Conservation (phyloP, 2,113 vertebrate genomes). For the Ornithorhynchus anatinus region DNA sequence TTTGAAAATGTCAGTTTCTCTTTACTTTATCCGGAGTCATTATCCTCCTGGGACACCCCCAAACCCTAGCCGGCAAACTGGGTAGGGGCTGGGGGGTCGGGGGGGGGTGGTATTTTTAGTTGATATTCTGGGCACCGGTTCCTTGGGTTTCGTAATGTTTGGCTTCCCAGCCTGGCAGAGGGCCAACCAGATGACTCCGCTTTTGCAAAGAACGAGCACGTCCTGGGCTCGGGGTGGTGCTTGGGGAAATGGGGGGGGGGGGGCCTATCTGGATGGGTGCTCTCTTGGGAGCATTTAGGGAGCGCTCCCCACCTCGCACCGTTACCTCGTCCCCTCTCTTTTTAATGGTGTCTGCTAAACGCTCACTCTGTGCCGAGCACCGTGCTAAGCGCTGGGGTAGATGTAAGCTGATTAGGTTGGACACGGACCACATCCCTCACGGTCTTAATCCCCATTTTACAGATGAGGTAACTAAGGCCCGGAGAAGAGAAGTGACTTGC, state of each 20-base stretch:
- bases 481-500: too few species aligned
- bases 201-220: slow-evolving; percentile 18
- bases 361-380: background rate
- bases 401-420: too few species aligned
- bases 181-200: slow-evolving; percentile 34
- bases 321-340: background rate
- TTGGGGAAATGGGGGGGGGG: background rate
- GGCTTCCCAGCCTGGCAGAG: slow-evolving; percentile 35
- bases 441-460: too few species aligned
- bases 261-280: slow-evolving; percentile 12
- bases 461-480: too few species aligned
- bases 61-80: slow-evolving; percentile 24
- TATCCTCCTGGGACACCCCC: slow-evolving; percentile 27
- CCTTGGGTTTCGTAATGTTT: slow-evolving; percentile 39
- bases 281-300: slow-evolving; percentile 15
- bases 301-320: background rate
- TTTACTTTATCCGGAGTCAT: slow-evolving; percentile 38
- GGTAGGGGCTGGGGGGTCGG: background rate
- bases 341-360: too few species aligned
- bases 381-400: background rate
- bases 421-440: too few species aligned
- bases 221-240: background rate
- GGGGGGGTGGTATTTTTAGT: slow-evolving; percentile 53
- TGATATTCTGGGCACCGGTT: slow-evolving; percentile 49
- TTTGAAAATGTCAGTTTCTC: slow-evolving; percentile 38